These are phyloP conservation scores for Ceyx margarethae DNA, from an alignment of 2,113 vertebrate genomes.

Conservation along the genomic window DNA sequence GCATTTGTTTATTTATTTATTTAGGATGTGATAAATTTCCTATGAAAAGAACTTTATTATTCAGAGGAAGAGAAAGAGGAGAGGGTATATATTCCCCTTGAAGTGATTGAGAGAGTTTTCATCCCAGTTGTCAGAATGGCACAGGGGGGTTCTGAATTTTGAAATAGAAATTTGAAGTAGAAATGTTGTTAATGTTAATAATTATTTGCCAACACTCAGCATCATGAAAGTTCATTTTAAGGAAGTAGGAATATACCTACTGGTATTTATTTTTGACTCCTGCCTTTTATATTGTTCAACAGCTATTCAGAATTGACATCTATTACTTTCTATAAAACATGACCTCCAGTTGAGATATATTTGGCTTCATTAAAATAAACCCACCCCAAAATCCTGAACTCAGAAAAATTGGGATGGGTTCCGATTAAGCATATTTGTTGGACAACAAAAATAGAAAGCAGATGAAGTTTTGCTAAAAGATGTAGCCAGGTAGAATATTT, in stretches of 20 bases:
- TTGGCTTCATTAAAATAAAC: not conserved
- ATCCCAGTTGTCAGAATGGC: not conserved
- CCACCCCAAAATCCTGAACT: not conserved
- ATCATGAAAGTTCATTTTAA: not conserved
- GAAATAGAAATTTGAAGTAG: not conserved
- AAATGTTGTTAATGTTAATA: not conserved
- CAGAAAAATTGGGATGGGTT: not conserved
- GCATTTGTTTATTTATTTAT: slow-evolving; percentile 5
- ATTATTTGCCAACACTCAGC: not conserved
- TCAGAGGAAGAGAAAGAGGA: not conserved
- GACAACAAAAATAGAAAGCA: slow-evolving; percentile 4
- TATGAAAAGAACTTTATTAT: not conserved
- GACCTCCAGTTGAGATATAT: not conserved
- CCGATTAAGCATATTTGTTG: not conserved
- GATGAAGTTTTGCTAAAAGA: not conserved
- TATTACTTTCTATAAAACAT: not conserved
- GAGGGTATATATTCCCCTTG: not conserved
- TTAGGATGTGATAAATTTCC: slow-evolving; percentile 30
- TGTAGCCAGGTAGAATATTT: not conserved
- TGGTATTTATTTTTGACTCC: not conserved
- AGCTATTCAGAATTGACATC: not conserved
- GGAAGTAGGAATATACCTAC: not conserved
- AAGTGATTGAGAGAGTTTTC: not conserved
- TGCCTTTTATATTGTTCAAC: not conserved
- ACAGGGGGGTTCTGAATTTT: not conserved